Base-by-base conservation (phyloP, 2,888 invertebrate genomes). In the Lucinisca nassula region DNA sequence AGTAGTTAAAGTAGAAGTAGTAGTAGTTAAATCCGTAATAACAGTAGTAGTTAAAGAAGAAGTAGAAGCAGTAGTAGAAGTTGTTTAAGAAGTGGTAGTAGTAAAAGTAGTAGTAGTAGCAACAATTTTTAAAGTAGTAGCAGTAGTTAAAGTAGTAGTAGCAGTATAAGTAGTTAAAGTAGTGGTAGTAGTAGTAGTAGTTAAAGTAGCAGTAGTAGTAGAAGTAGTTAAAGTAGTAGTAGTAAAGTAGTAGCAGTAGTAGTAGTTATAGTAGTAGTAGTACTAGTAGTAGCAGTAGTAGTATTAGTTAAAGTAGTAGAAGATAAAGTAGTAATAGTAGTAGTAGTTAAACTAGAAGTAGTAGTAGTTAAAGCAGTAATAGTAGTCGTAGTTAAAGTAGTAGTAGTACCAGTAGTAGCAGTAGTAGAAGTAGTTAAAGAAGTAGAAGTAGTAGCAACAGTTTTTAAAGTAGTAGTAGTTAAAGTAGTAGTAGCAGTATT, bases 301-400 rank as follows among this genome's bases (percentile, higher is more conserved):
- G n/a, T n/a, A n/a, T n/a, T n/a, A n/a, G n/a, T n/a, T n/a, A n/a
- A n/a, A n/a, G n/a, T n/a, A n/a, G n/a, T n/a, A n/a, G n/a, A n/a
- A n/a, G n/a, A 73, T 55, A 37, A 58, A 61, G 75, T 51, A 80
- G 72, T 72, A 87, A 75, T n/a, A n/a, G n/a, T n/a, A n/a, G n/a
- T n/a, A n/a, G n/a, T n/a, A n/a, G n/a, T n/a, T n/a, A n/a, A n/a
- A 75, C 79, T 74, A 84, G 67, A 74, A 55, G 70, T 51, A 81
- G 77, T 79, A 77, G 81, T 75, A 84, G 81, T 79, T 84, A 72
- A 6, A 74, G n/a, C 35, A 37, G 74, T 40, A 74, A 24, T 37
- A 74, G 74, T 74, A 40, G 74, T 35, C 35, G 38, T 35, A 74
- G 74, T 35, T 38, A 40, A 4, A 74, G 74, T 38, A 74, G 74